A percentile compares a stretch with the other conserved stretches of the same genome.
Conservation (phyloP, 2,797 vertebrate genomes). For the Anabas testudineus region DNA sequence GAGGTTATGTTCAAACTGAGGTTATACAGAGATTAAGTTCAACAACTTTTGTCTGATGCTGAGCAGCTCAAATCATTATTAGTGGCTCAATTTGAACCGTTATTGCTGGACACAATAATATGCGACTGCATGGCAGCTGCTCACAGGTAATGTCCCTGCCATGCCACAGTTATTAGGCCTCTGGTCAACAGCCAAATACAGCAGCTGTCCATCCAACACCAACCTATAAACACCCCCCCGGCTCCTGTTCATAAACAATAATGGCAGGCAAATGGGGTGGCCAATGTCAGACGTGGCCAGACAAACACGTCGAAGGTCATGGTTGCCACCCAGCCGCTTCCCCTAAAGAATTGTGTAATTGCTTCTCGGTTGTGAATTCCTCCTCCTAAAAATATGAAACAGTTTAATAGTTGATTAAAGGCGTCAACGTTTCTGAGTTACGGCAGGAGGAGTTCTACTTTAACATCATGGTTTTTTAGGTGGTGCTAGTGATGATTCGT, state of each 20-base stretch:
- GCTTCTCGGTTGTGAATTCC: background rate
- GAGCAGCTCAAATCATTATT: conserved; percentile 61
- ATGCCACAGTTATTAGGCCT: conserved; percentile 71
- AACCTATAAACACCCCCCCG: conserved; percentile 79
- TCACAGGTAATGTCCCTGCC: conserved; percentile 80
- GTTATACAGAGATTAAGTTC: conserved; percentile 14
- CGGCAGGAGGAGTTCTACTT: background rate
- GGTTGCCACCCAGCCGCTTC: conserved; percentile 32
- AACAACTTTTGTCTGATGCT: conserved; percentile 7
- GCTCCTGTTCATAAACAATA: conserved; percentile 82
- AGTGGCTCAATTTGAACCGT: conserved; percentile 51
- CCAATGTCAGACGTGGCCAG: conserved; percentile 81
- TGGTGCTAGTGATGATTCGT: background rate
- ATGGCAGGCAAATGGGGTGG: conserved; percentile 80
- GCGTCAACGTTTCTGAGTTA: background rate
- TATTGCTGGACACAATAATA: conserved; percentile 59
- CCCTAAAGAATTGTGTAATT: background rate
- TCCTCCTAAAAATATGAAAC: too few relatives aligned
- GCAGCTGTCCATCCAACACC: conserved; percentile 84
- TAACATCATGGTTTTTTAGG: too few relatives aligned
- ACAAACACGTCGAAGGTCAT: conserved; percentile 79
- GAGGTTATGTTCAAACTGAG: conserved; percentile 25
- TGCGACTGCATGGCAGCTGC: conserved; percentile 74
- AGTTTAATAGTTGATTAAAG: too few relatives aligned
- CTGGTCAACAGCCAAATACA: conserved; percentile 85